Percentiles rank a stretch among this genome's conserved stretches.
These are phyloP conservation scores for Euproctis similis DNA, from an alignment of 2,888 invertebrate genomes.

Conservation along the genomic window DNA sequence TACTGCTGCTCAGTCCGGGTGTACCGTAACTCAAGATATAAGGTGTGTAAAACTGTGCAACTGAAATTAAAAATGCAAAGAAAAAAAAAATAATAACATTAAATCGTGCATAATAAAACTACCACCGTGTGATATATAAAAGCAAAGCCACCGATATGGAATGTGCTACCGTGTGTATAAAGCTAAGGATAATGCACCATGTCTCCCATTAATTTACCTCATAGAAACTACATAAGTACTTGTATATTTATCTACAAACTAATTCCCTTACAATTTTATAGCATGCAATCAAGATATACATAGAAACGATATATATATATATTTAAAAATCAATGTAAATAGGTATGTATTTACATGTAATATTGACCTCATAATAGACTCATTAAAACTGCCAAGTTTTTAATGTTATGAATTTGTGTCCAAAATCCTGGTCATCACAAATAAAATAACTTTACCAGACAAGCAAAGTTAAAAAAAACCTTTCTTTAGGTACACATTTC, in stretches of 20 bases:
- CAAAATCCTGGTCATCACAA: no score
- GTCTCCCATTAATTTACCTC: conserved; percentile 72
- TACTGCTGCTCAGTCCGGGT: conserved; percentile 60
- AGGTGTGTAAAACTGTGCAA: conserved; percentile 75
- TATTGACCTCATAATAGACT: no score
- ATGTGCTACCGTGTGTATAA: conserved; percentile 53
- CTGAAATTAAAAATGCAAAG: conserved; percentile 73
- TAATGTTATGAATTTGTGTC: no score
- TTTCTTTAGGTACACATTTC: no score
- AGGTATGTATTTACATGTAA: no score
- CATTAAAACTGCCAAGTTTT: no score
- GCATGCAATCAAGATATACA: conserved; percentile 47
- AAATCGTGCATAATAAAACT: conserved; percentile 65
- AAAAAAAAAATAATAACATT: conserved; percentile 71
- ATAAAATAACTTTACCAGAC: no score
- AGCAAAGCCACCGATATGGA: conserved; percentile 58
- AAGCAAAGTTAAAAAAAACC: no score
- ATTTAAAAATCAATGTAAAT: no score
- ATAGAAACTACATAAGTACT: conserved; percentile 35
- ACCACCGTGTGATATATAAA: conserved; percentile 47
- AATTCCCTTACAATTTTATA: conserved; percentile 32
- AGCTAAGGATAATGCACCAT: conserved; percentile 73
- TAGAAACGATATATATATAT: conserved; percentile 30
- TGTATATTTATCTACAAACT: conserved; percentile 33
- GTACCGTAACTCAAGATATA: conserved; percentile 73